Base-by-base conservation (phyloP, 1,140 invertebrate species). In the Glossosoma conforme region DNA sequence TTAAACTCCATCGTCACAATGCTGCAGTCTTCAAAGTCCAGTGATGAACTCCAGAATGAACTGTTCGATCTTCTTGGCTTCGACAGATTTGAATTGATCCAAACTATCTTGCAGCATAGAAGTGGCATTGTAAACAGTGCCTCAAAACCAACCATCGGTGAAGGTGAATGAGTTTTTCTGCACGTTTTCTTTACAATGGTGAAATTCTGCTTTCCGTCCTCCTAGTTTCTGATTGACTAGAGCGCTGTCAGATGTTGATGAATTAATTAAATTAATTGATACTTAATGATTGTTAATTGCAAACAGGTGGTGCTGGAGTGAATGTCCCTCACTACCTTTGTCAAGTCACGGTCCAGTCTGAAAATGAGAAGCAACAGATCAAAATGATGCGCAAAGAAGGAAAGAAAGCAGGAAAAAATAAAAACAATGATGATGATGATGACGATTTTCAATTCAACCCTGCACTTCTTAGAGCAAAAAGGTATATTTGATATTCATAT, bases 311-410 rank as follows among this genome's bases (percentile, higher is more conserved):
- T 28, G 24, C 6, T 6, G 6, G n/a, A 28, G 24, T 28, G 19
- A 38, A 59, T 28, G 60, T 68, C 64, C 81, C 84, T 1, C 72
- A 77, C 38, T 82, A 83, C 58, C 72, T 82, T 8, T 82, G 82
- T 56, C 84, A 89, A 71, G 86, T 94, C 1, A 86, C 81, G 17
- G 82, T 95, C 17, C 84, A 90, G 61, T 91, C 90, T 3, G 87
- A 87, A 63, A 79, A 86, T 60, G 92, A 97, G 63, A 91, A 87
- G 60, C 68, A 82, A 44, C 62, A 93, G 19, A 74, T 80, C 20
- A 97, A 96, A 66, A 78, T 87, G 67, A 79, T 90, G 6, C 77
- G 90, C 10, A 94, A 93, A 65, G 89, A 94, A 63, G 92, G 94
- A 63, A 96, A 93, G 63, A 88, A 85, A 59, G 86, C 82, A 52